phyloP scores from a whole-genome alignment of 1,140 invertebrate genomes.

The Bombyx mandarina region DNA sequence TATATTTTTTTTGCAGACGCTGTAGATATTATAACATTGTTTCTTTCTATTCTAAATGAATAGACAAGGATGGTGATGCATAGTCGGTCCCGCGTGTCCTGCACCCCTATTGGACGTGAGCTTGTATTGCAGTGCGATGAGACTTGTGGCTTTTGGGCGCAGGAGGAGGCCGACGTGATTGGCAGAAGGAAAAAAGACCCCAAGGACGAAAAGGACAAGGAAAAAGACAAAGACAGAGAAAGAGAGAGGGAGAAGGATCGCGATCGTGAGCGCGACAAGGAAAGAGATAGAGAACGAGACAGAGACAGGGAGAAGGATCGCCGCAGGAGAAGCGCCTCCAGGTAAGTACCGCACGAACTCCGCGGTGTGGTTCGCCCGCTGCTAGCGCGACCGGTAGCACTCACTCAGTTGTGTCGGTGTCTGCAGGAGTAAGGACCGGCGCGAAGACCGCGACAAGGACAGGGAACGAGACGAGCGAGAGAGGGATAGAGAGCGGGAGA shows the following conservation, averaged over 20 bases:
- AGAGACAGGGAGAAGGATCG: constrained; percentile 34
- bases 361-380: not conserved
- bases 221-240: constrained; percentile 16
- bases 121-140: constrained; percentile 1
- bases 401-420: too few species aligned
- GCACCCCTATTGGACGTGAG: not conserved
- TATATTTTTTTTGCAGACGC: too few species aligned
- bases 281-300: constrained; percentile 63
- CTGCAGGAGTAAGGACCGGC: constrained; percentile 19
- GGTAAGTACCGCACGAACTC: constrained; percentile 13
- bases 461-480: constrained; percentile 19
- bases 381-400: too few species aligned
- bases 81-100: not conserved
- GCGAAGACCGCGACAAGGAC: constrained; percentile 21
- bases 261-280: constrained; percentile 26
- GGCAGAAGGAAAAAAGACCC: constrained; percentile 43
- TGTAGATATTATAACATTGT: not conserved
- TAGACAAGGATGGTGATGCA: not conserved
- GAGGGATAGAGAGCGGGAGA: constrained; percentile 65
- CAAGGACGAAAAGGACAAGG: constrained; percentile 27
- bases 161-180: constrained; percentile 59
- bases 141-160: constrained; percentile 18
- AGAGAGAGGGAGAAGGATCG: constrained; percentile 15
- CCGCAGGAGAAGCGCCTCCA: constrained; percentile 15
- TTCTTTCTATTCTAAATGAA: not conserved